Base-by-base conservation (phyloP, 2,113 vertebrate genomes). In the Cardinalis cardinalis region DNA sequence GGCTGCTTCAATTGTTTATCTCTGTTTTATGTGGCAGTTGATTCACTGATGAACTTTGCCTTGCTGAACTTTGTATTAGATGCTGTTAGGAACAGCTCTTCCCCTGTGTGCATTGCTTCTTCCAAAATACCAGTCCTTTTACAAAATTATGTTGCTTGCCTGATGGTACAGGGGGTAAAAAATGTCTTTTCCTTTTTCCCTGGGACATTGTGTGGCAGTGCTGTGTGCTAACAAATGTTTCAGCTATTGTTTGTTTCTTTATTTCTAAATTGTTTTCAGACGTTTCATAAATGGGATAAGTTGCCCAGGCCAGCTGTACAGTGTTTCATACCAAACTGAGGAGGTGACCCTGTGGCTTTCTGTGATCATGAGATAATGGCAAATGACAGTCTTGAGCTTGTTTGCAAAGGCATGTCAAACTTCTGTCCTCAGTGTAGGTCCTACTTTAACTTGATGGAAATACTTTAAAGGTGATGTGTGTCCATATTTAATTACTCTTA, bases 21-120 rank as follows among this genome's bases (percentile, higher is more conserved):
- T 86, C 40, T 72, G 12, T 56, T 84, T 75, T 78, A 36, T 72
- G 51, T 88, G 73, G 73, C 76, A 79, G 48, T 94, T 90, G 34
- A 59, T 90, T 95, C 70, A 26, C 38, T 41, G 77, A 53, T 92
- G 69, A 93, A 78, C 93, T 94, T 92, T 94, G 80, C 38, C 80
- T 81, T 69, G 41, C 32, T 93, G 87, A 83, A 82, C 91, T 96
- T 94, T 76, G 91, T 87, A n/a, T 91, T 69, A 32, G n/a, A 34
- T 44, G 53, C 29, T 52, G 18, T 36, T 78, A 43, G 65, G 60
- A 70, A 17, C 53, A 69, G 23, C 59, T 89, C 43, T 76, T 51
- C 32, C 11, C 9, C 14, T 4, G 0, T 40, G 26, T 58, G 73
- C 29, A 1, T 71, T 68, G 56, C 49, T 69, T 63, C 40, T 82